phyloP scores from a whole-genome alignment of 2,797 vertebrate species.

The Chelidonichthys spinosus region DNA sequence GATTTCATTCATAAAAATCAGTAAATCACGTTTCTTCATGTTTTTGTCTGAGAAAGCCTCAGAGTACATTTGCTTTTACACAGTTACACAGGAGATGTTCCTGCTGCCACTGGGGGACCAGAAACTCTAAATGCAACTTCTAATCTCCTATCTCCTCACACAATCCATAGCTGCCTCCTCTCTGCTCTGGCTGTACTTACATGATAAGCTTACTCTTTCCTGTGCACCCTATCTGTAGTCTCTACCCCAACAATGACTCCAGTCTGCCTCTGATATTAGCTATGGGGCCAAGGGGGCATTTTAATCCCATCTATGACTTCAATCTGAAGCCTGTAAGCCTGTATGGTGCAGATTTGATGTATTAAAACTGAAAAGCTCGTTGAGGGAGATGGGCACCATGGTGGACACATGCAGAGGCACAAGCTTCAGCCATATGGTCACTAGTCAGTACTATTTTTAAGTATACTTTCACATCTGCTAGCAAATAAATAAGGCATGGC shows the following conservation, averaged over 20 bases:
- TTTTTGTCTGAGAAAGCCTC: constrained; percentile 14
- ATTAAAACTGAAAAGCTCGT: constrained; percentile 50
- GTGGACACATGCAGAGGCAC: constrained; percentile 39
- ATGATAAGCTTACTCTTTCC: constrained; percentile 70
- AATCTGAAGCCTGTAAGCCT: constrained; percentile 59
- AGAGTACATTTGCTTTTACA: constrained; percentile 30
- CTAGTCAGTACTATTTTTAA: constrained; percentile 6
- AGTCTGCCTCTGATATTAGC: constrained; percentile 70
- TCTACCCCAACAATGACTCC: constrained; percentile 55
- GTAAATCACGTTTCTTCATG: constrained; percentile 18
- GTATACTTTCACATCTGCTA: neutral
- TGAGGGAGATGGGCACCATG: constrained; percentile 26
- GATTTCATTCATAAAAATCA: neutral
- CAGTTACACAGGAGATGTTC: constrained; percentile 34
- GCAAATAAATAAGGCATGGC: neutral
- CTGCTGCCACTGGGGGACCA: constrained; percentile 15
- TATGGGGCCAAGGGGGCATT: constrained; percentile 60
- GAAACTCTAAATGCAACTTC: constrained; percentile 59
- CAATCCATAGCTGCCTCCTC: constrained; percentile 44
- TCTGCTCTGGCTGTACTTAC: constrained; percentile 56
- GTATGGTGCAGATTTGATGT: constrained; percentile 52
- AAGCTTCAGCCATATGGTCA: constrained; percentile 38
- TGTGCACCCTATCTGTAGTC: constrained; percentile 50
- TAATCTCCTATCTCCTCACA: constrained; percentile 66
- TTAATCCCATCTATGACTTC: constrained; percentile 67